phyloP scores from a whole-genome alignment of 1,140 invertebrate species.

The Drosophila tsacasi region DNA sequence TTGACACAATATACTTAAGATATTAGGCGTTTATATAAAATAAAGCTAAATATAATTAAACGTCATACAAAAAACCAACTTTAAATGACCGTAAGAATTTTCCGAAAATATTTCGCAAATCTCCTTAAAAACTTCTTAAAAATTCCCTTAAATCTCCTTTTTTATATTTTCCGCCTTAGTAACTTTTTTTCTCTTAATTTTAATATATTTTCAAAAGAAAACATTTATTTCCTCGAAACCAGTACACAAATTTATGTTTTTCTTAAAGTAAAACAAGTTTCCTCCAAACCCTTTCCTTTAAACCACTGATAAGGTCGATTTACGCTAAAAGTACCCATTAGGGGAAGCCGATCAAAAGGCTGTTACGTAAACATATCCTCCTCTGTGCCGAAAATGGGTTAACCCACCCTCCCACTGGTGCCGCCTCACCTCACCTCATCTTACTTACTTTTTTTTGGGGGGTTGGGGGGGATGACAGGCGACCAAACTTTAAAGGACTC shows the following conservation, averaged over 20 bases:
- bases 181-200: neutral
- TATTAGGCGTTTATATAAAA: too few species aligned
- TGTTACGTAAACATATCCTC: constrained; percentile 21
- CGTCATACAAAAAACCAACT: too few species aligned
- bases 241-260: neutral
- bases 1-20: too few species aligned
- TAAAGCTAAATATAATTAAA: too few species aligned
- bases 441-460: neutral
- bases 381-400: constrained; percentile 3
- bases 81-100: too few species aligned
- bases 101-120: too few species aligned
- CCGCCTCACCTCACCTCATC: neutral
- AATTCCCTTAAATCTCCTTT: neutral
- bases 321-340: constrained; percentile 1
- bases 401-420: neutral
- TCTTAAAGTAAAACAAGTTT: too few species aligned
- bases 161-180: neutral
- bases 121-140: neutral
- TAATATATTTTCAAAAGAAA: neutral
- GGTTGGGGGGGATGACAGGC: constrained; percentile 20
- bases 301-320: constrained; percentile 7
- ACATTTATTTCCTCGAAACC: neutral
- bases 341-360: constrained; percentile 4
- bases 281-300: neutral
- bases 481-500: constrained; percentile 61